Evolutionary conservation across 2,888 invertebrate genomes (phyloP), one percentile per base, ranked within the genome.

Genomic region (Trichopria drosophilae): DNA sequence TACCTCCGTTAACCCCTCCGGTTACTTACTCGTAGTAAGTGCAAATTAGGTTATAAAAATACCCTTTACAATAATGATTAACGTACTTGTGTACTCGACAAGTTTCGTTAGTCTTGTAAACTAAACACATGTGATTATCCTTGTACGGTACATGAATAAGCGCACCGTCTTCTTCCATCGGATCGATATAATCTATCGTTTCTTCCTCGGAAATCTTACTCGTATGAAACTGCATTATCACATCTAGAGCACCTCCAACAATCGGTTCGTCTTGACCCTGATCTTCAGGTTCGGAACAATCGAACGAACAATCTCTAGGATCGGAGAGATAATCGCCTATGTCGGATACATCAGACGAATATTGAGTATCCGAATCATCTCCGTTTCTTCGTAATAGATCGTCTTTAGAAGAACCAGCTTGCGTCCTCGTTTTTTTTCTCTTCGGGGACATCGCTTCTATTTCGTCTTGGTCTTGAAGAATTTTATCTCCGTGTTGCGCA

Each of bases 61-160:
- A 67, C 39, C 66, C 72, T 47, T 67, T 64, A 53, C 62, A 68
- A 46, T 67, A 67, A 57, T 74, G 73, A 57, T 70, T 72, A 10
- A 75, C 60, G 48, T 75, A 73, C 40, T 67, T 71, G 36, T 75
- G 71, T 42, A 71, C 53, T 15, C 73, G 69, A 19, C 57, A 60
- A 70, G 80, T 81, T 72, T 76, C 77, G 36, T 69, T 65, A 51
- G 80, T 80, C 41, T 81, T 79, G 63, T 81, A 84, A 42, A 88
- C 84, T 26, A 89, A 79, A 73, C 82, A 84, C 10, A 88, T 76
- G 36, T 84, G 80, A 78, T 89, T 88, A 69, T 83, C 79, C 39
- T 77, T 78, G 0, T 84, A 82, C 40, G 85, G 82, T 52, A 88
- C 77, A 2, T 83, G 80, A 23, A 88, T 77, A 34, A 85, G 73